phyloP scores from a whole-genome alignment of 2,797 vertebrate species.

The Enteromius anoplus region DNA sequence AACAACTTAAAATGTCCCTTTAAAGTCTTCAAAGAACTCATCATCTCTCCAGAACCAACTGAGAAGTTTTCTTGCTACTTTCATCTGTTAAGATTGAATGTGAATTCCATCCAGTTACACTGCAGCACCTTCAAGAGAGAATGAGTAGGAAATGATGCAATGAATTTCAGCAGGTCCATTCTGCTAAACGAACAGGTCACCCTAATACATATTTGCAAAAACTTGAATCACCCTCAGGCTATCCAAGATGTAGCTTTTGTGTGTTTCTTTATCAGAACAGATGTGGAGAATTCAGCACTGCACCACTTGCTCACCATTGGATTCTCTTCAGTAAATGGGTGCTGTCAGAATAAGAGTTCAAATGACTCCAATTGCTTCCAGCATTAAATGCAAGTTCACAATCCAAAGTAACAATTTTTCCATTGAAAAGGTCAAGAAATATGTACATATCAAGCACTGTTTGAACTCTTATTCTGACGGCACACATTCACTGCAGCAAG shows the following conservation, averaged over 20 bases:
- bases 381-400: neutral
- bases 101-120: slow-evolving; percentile 58
- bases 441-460: neutral
- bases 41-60: neutral
- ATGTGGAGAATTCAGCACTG: neutral
- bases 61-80: neutral
- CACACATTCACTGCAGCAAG: neutral
- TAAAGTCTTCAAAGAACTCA: neutral
- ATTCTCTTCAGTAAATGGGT: neutral
- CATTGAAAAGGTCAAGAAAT: neutral
- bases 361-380: neutral
- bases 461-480: neutral
- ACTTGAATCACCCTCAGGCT: neutral
- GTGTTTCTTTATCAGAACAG: neutral
- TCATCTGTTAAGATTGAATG: neutral
- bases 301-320: neutral
- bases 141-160: neutral
- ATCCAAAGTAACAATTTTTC: neutral
- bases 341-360: neutral
- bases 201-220: neutral
- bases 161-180: neutral
- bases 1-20: neutral
- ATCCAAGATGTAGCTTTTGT: neutral
- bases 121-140: slow-evolving; percentile 64
- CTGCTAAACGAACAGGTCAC: neutral